Evolutionary conservation across 2,888 invertebrate genomes (phyloP), one percentile per base, ranked within the genome.

Genomic region (Rosalia funebris): DNA sequence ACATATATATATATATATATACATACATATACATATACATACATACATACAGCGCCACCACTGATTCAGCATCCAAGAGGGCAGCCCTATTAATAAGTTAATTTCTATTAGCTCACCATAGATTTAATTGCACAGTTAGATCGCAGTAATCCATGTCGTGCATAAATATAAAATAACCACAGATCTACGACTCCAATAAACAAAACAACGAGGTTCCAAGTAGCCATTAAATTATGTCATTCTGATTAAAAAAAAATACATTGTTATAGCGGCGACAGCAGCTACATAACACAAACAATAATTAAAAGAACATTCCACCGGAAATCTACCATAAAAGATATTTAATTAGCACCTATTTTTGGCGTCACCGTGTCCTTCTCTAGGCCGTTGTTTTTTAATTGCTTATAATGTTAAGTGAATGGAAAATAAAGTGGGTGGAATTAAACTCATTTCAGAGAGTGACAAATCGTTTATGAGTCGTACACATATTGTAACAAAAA

Each of bases 261-360:
- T 25, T 25, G 25, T 48, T 34, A 19, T 14, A 48, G 19, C 34
- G 20, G 5, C 10, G 25, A 39, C 10, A n/a, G 5, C 34, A n/a
- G 10, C 5, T 10, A 2, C 20, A 50, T 39, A 14, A 14, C 37
- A 39, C 20, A 10, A 2, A 50, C 25, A 50, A 25, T 25, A 50
- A 50, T 48, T 48, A 50, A 50, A 25, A 44, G 50, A 20, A 1
- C 39, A 37, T 50, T 50, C 50, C 39, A 39, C 50, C 39, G 50
- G 50, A 50, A 39, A 50, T 39, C 50, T 37, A 31, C 50, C 50
- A 39, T 50, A 39, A 50, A 12, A 39, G 50, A 50, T 37, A 25
- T 39, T 19, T 47, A 47, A 48, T 48, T 14, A 15, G 5, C 34
- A 20, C 14, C 50, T 25, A 7, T 20, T 20, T 50, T 50, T 39